phyloP scores from a whole-genome alignment of 2,797 vertebrate genomes.

The Buceros bicornis region DNA sequence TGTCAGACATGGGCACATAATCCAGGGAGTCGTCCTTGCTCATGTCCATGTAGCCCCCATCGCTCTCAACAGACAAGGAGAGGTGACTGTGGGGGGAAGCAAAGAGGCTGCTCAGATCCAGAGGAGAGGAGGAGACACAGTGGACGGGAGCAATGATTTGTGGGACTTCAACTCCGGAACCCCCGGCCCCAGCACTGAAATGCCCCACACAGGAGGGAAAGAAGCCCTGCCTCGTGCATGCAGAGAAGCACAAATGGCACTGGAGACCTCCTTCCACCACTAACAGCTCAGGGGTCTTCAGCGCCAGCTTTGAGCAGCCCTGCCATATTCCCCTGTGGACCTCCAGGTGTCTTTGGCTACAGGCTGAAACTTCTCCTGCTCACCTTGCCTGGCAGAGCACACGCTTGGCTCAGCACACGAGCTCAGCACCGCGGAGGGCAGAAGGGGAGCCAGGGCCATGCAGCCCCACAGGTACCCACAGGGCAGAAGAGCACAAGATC shows the following conservation, averaged over 20 bases:
- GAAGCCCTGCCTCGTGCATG: neutral
- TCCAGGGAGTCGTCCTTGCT: conserved; percentile 92
- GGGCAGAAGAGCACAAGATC: neutral
- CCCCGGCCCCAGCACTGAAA: neutral
- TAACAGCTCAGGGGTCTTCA: neutral
- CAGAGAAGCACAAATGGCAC: neutral
- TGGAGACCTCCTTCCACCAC: neutral
- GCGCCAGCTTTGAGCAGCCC: neutral
- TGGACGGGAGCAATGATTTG: neutral
- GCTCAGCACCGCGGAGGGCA: neutral
- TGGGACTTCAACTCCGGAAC: neutral
- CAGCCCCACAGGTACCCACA: neutral
- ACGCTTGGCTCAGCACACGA: neutral
- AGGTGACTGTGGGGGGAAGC: conserved; percentile 81
- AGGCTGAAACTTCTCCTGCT: neutral
- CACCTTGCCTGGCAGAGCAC: neutral
- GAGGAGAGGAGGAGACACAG: neutral
- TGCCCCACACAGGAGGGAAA: neutral
- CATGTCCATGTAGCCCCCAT: conserved; percentile 99
- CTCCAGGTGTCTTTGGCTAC: neutral
- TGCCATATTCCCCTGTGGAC: neutral
- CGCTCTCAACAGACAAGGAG: conserved; percentile 90
- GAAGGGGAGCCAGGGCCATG: neutral
- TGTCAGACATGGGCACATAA: conserved; percentile 95
- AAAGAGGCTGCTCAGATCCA: neutral